Conservation (phyloP, 2,888 invertebrate genomes). For the Tridacna crocea region DNA sequence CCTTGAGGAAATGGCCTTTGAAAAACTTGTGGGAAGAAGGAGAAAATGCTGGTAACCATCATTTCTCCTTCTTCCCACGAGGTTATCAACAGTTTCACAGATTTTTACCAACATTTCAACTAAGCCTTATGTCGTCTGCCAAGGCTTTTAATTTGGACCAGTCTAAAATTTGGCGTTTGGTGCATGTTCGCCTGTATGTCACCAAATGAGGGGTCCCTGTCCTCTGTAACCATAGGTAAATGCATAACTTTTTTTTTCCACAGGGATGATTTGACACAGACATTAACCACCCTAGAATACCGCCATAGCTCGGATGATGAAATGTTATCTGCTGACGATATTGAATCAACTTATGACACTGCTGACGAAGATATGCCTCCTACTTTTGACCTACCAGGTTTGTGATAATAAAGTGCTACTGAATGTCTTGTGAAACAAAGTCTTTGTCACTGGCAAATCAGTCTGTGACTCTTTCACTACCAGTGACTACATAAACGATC, state of each 20-base stretch:
- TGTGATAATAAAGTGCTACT: neutral
- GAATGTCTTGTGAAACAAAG: neutral
- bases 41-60: no score
- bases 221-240: no score
- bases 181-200: no score
- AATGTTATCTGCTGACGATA: constrained; percentile 88
- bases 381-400: constrained; percentile 33
- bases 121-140: no score
- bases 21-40: no score
- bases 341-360: constrained; percentile 68
- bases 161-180: no score
- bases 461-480: neutral
- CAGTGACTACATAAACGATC: neutral
- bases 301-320: constrained; percentile 91
- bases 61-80: no score
- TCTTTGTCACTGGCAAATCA: neutral
- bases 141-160: no score
- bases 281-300: constrained; percentile 79
- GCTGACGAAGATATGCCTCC: constrained; percentile 31
- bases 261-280: constrained; percentile 80
- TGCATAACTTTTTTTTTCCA: constrained; percentile 23
- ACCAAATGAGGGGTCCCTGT: no score
- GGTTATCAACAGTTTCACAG: no score
- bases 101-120: no score
- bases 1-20: no score